phyloP scores from a whole-genome alignment of 2,888 invertebrate genomes.

The Perizoma affinitatum region DNA sequence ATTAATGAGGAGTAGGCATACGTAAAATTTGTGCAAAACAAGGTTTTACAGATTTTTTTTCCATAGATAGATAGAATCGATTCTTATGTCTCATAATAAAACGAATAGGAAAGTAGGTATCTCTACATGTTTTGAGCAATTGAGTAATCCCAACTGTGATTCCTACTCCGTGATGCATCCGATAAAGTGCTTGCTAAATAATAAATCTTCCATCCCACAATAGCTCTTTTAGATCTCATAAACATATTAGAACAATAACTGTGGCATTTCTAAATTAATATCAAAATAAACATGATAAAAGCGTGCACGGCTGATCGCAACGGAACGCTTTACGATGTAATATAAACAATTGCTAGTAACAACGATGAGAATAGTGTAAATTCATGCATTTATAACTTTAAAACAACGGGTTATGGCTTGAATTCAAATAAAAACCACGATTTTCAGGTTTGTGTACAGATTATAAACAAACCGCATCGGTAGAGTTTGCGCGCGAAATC shows the following conservation, averaged over 20 bases:
- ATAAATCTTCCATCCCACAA: slow-evolving; percentile 39
- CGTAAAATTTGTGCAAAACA: too few species aligned
- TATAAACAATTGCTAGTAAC: slow-evolving; percentile 45
- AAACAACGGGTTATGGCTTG: slow-evolving; percentile 51
- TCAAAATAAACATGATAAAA: slow-evolving; percentile 54
- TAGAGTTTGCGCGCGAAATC: slow-evolving; percentile 66
- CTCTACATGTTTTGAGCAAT: slow-evolving; percentile 9
- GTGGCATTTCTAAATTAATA: slow-evolving; percentile 55
- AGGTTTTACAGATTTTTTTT: too few species aligned
- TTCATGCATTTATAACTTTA: slow-evolving; percentile 36
- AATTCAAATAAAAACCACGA: slow-evolving; percentile 51
- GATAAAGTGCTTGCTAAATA: slow-evolving; percentile 34
- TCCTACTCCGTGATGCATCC: slow-evolving; percentile 20
- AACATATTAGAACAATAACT: slow-evolving; percentile 55
- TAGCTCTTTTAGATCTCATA: slow-evolving; percentile 43
- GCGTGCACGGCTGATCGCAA: slow-evolving; percentile 46
- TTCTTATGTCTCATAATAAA: too few species aligned
- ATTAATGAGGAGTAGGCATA: too few species aligned
- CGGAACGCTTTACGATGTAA: slow-evolving; percentile 45
- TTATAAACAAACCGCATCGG: slow-evolving; percentile 60
- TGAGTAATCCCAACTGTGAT: slow-evolving; percentile 26
- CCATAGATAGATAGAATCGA: too few species aligned
- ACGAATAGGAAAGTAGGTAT: not conserved
- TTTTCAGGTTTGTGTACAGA: slow-evolving; percentile 48
- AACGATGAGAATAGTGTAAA: slow-evolving; percentile 28